A percentile compares a stretch with the other conserved stretches of the same genome.
Conservation (phyloP, 2,797 vertebrate genomes). For the Chaunax sp. region DNA sequence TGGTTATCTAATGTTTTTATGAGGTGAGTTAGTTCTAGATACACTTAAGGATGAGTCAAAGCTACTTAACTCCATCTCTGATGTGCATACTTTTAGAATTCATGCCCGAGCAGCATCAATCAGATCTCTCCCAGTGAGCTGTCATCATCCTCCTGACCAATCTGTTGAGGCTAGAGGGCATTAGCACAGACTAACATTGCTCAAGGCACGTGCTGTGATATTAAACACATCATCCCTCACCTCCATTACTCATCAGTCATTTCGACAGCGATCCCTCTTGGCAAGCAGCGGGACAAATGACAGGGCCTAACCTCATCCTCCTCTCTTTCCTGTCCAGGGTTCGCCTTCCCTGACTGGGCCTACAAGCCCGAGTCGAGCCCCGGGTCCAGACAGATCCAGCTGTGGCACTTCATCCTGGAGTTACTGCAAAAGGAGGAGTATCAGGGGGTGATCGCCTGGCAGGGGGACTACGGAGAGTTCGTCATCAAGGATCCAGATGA, state of each 20-base stretch:
- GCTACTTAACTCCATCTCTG: conserved; percentile 57
- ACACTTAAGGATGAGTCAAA: conserved; percentile 56
- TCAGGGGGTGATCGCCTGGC: conserved; percentile 93
- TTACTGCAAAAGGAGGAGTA: conserved; percentile 94
- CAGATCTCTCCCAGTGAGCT: conserved; percentile 70
- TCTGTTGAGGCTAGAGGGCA: conserved; percentile 79
- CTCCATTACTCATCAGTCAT: conserved; percentile 79
- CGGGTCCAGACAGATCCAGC: conserved; percentile 93
- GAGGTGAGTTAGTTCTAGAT: conserved; percentile 54
- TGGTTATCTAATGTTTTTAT: conserved; percentile 61
- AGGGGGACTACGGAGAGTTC: conserved; percentile 94
- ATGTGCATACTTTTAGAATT: conserved; percentile 69
- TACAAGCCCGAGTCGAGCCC: conserved; percentile 95
- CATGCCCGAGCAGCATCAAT: conserved; percentile 69
- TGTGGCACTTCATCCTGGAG: conserved; percentile 97
- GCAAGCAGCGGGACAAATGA: conserved; percentile 70
- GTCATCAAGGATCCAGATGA: conserved; percentile 97
- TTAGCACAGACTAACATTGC: conserved; percentile 78
- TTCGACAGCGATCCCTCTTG: conserved; percentile 63
- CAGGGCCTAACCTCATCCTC: conserved; percentile 68
- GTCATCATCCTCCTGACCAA: conserved; percentile 79
- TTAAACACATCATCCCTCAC: conserved; percentile 84
- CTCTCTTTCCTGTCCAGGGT: conserved; percentile 80
- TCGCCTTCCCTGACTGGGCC: conserved; percentile 96
- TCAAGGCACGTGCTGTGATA: conserved; percentile 77